Evolutionary conservation across 2,888 invertebrate genomes (phyloP), one percentile per base, ranked within the genome.

Genomic region (Calliphora vomitoria): DNA sequence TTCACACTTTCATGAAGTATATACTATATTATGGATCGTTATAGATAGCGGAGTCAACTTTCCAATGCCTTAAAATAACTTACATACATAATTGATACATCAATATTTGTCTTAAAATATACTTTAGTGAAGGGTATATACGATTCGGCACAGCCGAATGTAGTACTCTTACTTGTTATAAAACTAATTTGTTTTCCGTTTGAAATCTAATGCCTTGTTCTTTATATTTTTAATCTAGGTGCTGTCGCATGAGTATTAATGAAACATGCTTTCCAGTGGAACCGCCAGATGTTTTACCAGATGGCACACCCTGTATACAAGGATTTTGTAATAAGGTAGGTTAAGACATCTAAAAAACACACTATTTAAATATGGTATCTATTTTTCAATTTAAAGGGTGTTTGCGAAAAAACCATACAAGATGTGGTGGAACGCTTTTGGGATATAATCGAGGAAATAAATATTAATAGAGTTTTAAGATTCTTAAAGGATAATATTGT

Each of bases 401-500:
- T 97, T 38, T 99, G 99, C 92, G 98, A 98, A 93, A 98, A 98
- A 94, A 98, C 98, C 0, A 97, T 98, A 86, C 98, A 98, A 93
- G 98, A 99, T 92, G 98, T 99, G 35, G 98, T 99, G 11, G 98
- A 98, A 93, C 95, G 99, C 44, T 98, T 99, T 94, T 99, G 99
- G 98, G 98, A 98, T 93, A 98, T 99, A 74, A 98, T 99, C 88
- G 98, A 99, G 94, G 98, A 98, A 91, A 98, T 98, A 84, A 98
- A 98, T 93, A 98, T 98, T 85, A 98, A 98, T 93, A 97, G 98
- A 92, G 97, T 98, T 90, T 95, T 98, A 90, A 95, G 97, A 75
- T 98, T 98, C 93, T 95, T 98, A 75, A 96, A 97, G 83, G 98
- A 98, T 94, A 98, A 98, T 93, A 98, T 98, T 88, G 98, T 99